Evolutionary conservation across 2,888 invertebrate genomes (phyloP), one percentile per base, ranked within the genome.

Genomic region (Elegia similella): DNA sequence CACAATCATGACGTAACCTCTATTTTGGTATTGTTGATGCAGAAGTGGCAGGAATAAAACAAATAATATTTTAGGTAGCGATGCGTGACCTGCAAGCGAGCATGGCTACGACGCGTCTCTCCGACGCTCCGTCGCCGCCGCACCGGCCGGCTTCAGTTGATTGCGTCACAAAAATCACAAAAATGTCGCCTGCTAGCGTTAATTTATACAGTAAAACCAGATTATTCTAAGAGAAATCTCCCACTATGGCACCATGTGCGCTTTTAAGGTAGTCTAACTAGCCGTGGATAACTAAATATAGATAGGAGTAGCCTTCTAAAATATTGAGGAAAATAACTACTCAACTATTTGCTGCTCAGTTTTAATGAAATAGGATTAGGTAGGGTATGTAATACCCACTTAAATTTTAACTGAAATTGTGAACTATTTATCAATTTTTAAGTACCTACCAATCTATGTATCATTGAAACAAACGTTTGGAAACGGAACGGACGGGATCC

Each of bases 1-100:
- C 56, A 61, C 56, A 60, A 62, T 43, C 56, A 61, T 82, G 78
- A 80, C 78, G 80, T 80, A 72, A 82, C 64, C 60, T 68, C 74
- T 81, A 82, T 82, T 82, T 79, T 62, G 69, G 73, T 64, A 58
- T 56, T 44, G 52, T 48, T 56, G 57, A 57, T 62, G 67, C 66
- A 67, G 63, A 65, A 71, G 64, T 70, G 66, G 69, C 69, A 70
- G 67, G 65, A 66, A 69, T 69, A 62, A 67, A 67, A 70, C 65
- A 70, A 62, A 67, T 65, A 70, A 72, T 70, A 71, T 68, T 32
- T 64, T 64, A 62, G 68, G 67, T 50, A 44, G 29, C 66, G 65
- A 63, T 67, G 64, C 66, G 65, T 62, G 64, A 66, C 63, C 60
- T 59, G 60, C 62, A 66, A 66, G 59, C 61, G 65, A 52, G 60